A percentile compares a stretch with the other conserved stretches of the same genome.
Conservation (phyloP, 2,113 vertebrate species). For the Eidolon helvum region DNA sequence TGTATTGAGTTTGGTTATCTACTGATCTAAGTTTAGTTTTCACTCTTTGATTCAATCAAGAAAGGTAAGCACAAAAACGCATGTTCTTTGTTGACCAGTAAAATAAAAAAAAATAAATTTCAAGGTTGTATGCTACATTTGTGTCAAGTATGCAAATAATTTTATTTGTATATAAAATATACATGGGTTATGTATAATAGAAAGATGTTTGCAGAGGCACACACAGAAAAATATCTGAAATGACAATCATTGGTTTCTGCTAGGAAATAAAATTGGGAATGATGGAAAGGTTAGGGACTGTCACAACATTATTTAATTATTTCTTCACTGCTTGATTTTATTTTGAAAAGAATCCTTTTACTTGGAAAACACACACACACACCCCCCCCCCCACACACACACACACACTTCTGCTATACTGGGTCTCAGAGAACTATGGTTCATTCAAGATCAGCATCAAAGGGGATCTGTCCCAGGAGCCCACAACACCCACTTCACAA, state of each 20-base stretch:
- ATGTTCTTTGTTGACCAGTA: not conserved
- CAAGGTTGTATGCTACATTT: not conserved
- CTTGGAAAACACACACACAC: not conserved
- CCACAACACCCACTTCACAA: not conserved
- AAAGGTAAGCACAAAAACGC: slow-evolving; percentile 2
- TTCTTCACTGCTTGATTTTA: slow-evolving; percentile 24
- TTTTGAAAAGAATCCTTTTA: not conserved
- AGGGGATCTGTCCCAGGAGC: not conserved
- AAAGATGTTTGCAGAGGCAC: not conserved
- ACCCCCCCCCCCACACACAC: not conserved
- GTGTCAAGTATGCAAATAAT: not conserved
- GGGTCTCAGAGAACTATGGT: not conserved
- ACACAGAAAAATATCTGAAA: not conserved
- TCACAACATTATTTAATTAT: not conserved
- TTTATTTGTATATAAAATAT: not conserved
- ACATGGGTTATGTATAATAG: not conserved
- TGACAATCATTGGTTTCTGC: not conserved
- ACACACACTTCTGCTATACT: not conserved
- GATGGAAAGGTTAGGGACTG: not conserved
- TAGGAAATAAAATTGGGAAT: not conserved
- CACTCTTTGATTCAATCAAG: not conserved
- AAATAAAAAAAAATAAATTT: slow-evolving; percentile 22
- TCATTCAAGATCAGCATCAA: not conserved
- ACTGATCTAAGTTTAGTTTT: not conserved
- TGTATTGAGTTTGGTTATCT: not conserved